Evolutionary conservation across 2,888 invertebrate genomes (phyloP).

Genomic region (Amphipoea lucens): DNA sequence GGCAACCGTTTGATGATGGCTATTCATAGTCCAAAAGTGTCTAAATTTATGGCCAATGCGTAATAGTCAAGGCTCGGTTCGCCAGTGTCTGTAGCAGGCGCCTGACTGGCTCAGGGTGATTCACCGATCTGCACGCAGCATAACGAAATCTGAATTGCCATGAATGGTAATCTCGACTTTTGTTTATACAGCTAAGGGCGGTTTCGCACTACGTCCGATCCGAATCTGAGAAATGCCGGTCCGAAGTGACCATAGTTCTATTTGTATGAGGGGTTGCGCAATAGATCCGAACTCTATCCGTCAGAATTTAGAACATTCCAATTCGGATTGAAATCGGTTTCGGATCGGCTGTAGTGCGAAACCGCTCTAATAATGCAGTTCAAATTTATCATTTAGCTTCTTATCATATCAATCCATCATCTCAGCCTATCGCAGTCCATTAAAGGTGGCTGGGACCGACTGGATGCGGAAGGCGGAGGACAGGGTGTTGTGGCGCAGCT

Average conservation of each 20-base stretch:
- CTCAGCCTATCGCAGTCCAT: neutral
- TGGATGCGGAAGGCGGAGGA: neutral
- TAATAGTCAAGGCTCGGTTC: slow-evolving; percentile 59
- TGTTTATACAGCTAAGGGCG: slow-evolving; percentile 44
- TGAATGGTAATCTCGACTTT: slow-evolving; percentile 65
- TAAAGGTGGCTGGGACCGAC: neutral
- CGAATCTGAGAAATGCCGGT: no score
- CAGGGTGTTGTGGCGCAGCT: neutral
- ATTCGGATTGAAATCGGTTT: no score
- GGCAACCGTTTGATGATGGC: slow-evolving; percentile 53
- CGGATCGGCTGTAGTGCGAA: no score
- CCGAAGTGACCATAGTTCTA: no score
- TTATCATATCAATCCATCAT: neutral
- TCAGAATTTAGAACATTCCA: no score
- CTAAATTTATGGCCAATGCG: slow-evolving; percentile 65
- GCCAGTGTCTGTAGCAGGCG: slow-evolving; percentile 64
- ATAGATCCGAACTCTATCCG: no score
- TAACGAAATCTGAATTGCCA: slow-evolving; percentile 65
- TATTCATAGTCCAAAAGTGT: slow-evolving; percentile 65
- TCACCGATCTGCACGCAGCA: slow-evolving; percentile 65
- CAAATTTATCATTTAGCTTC: no score
- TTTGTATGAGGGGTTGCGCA: no score
- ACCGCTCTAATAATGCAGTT: no score
- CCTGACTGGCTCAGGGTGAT: slow-evolving; percentile 70
- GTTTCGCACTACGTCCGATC: no score